A percentile compares a stretch with the other conserved stretches of the same genome.
Evolutionary conservation across 2,888 invertebrate species (phyloP).

Genomic region (Eilema sororculum): DNA sequence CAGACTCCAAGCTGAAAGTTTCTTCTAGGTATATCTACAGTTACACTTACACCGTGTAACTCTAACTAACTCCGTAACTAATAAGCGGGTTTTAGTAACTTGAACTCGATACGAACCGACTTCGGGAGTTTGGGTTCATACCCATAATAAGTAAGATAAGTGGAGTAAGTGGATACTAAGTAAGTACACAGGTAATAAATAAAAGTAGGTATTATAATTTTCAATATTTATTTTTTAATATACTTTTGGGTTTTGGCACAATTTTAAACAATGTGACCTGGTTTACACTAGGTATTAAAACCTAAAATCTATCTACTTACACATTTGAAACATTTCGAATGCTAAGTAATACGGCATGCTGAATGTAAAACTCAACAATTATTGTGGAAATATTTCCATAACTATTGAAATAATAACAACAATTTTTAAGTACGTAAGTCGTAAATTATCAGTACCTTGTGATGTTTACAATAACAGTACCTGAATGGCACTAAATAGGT

Average conservation of each 20-base stretch:
- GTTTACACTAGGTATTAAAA: slow-evolving; percentile 83
- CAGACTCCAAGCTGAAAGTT: too few relatives aligned
- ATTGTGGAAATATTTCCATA: slow-evolving; percentile 52
- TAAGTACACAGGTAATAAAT: slow-evolving; percentile 46
- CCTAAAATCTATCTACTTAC: slow-evolving; percentile 81
- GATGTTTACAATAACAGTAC: slow-evolving; percentile 48
- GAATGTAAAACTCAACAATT: slow-evolving; percentile 48
- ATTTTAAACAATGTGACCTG: slow-evolving; percentile 86
- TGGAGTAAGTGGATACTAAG: not conserved
- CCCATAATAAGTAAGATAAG: not conserved
- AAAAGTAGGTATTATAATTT: slow-evolving; percentile 65
- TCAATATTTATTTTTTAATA: slow-evolving; percentile 82
- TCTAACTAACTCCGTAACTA: too few relatives aligned
- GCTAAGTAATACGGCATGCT: slow-evolving; percentile 58
- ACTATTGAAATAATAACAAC: slow-evolving; percentile 56
- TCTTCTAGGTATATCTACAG: too few relatives aligned
- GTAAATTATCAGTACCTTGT: slow-evolving; percentile 41
- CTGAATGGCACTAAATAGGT: slow-evolving; percentile 36
- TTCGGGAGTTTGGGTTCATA: too few relatives aligned
- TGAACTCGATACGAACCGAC: too few relatives aligned
- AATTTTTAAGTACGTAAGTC: slow-evolving; percentile 53
- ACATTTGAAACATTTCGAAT: slow-evolving; percentile 73
- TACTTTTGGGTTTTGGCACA: slow-evolving; percentile 87
- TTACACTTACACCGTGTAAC: too few relatives aligned
- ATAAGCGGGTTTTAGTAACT: too few relatives aligned